These are phyloP conservation scores for Lepus americanus DNA, from an alignment of 2,113 vertebrate genomes.

Conservation along the genomic window DNA sequence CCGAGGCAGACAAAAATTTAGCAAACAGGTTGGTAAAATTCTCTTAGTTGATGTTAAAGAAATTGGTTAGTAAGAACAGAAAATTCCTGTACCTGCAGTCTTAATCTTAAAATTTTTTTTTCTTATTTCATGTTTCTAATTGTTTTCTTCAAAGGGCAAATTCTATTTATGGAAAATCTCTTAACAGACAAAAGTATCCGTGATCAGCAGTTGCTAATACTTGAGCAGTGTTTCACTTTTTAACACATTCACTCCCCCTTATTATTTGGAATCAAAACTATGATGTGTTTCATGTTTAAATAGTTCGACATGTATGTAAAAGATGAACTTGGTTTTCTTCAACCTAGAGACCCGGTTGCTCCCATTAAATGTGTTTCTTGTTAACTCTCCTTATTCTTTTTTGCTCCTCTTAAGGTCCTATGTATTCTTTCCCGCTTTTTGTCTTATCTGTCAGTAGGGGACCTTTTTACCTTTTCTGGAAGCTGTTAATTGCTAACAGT, in stretches of 20 bases:
- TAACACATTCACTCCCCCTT: not conserved
- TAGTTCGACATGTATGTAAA: not conserved
- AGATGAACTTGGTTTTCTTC: conserved; percentile 31
- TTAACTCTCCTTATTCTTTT: not conserved
- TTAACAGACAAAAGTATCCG: not conserved
- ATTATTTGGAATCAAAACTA: not conserved
- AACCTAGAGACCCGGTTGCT: not conserved
- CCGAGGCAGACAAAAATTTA: conserved; percentile 85
- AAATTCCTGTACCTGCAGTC: not conserved
- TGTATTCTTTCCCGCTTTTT: not conserved
- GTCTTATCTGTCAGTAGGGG: not conserved
- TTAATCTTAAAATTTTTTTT: not conserved
- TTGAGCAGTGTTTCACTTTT: not conserved
- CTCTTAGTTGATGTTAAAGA: not conserved
- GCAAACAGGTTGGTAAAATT: conserved; percentile 87
- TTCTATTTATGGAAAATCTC: not conserved
- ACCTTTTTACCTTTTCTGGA: not conserved
- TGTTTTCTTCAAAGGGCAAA: not conserved
- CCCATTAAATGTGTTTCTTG: not conserved
- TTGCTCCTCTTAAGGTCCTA: not conserved
- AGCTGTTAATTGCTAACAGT: not conserved
- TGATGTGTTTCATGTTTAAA: not conserved
- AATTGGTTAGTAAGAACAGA: not conserved
- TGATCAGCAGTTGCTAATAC: not conserved
- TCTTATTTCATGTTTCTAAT: not conserved